Base-by-base conservation (phyloP, 2,113 vertebrate species). In the Carollia perspicillata region DNA sequence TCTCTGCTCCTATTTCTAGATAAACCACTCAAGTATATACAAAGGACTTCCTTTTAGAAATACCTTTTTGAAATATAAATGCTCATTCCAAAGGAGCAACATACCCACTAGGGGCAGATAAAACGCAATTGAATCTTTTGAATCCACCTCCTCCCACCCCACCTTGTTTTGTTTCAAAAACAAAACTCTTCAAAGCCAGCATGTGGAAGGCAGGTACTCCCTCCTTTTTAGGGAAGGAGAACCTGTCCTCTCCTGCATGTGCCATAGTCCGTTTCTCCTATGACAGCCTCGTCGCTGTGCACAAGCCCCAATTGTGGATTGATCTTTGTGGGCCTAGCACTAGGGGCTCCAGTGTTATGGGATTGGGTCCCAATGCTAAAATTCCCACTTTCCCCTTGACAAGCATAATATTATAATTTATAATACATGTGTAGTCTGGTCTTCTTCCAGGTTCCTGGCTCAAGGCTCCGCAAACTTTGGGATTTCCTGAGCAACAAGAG, bases 191-290 rank as follows among this genome's bases (percentile, higher is more conserved):
- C 53, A 63, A 53, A 95, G 60, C 28, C 71, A n/a, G 37, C 4
- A 0, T 3, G 2, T 2, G 28, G 79, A 42, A 5, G 30, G 28
- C 49, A 20, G 7, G 28, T 5, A 6, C 28, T 7, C 28, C 4
- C 11, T 68, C 22, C 20, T 30, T 10, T 10, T 2, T 8, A 44
- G 69, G 6, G 4, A 33, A 66, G 44, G 75, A 40, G 51, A 47
- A n/a, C 5, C 3, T 1, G 5, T 8, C 12, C 9, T 63, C 1
- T 5, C 3, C 42, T 14, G 6, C 1, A 0, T 1, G 0, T 22
- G 44, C 12, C 6, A 3, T 5, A 0, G 2, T 2, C 6, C 7
- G 3, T n/a, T 5, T 22, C 55, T 8, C 16, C 33, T n/a, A 5
- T 20, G 30, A 22, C 30, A 0, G 35, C 22, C 7, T 0, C 4